Conservation (phyloP, 2,113 vertebrate species). For the Petrocephalus microphthalmus region DNA sequence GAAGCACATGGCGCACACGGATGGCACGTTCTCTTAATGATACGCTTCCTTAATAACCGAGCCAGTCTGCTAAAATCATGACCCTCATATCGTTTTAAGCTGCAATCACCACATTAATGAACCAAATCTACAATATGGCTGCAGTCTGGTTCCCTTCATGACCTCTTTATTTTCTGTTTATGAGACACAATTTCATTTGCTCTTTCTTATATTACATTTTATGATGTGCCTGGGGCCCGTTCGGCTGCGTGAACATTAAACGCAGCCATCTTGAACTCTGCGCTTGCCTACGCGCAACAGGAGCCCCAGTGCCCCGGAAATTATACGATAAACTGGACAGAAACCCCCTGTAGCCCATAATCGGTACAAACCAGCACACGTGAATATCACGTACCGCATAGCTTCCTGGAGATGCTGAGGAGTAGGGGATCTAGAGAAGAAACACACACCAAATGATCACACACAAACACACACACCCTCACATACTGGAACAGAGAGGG, state of each 20-base stretch:
- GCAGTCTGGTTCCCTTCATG: neutral
- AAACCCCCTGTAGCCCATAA: neutral
- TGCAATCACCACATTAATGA: neutral
- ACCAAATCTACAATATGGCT: slow-evolving; percentile 7
- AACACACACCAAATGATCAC: neutral
- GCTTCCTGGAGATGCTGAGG: slow-evolving; percentile 93
- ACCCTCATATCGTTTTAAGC: neutral
- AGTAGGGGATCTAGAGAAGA: slow-evolving; percentile 80
- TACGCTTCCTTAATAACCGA: neutral
- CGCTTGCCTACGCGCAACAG: neutral
- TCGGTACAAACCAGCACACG: neutral
- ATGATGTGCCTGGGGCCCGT: neutral
- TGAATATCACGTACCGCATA: slow-evolving; percentile 78
- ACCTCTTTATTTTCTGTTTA: slow-evolving; percentile 3
- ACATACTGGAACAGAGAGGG: neutral
- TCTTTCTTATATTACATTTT: neutral
- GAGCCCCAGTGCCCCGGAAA: neutral
- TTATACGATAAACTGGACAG: neutral
- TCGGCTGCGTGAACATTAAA: slow-evolving; percentile 1
- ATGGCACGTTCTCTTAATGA: neutral
- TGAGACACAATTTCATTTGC: neutral
- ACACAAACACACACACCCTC: neutral
- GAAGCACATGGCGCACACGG: neutral
- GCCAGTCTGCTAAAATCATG: neutral
- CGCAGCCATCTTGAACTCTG: neutral